These are phyloP conservation scores for Pristionchus entomophagus DNA, from an alignment of 2,888 invertebrate genomes.

Conservation along the genomic window DNA sequence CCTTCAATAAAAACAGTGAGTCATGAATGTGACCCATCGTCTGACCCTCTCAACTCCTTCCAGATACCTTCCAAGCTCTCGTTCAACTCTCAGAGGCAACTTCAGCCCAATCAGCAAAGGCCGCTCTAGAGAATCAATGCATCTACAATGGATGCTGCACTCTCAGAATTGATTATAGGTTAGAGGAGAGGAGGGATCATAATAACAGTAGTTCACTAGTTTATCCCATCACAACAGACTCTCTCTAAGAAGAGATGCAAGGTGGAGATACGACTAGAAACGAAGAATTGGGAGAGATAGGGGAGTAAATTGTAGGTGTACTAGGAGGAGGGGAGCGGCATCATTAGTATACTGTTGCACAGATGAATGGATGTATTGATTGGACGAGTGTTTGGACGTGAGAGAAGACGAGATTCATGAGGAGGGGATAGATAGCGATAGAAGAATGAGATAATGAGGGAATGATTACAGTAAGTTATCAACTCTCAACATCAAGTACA, in stretches of 20 bases:
- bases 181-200: neutral
- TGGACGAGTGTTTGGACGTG: too few relatives aligned
- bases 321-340: neutral
- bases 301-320: conserved; percentile 22
- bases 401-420: neutral
- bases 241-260: neutral
- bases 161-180: conserved; percentile 84
- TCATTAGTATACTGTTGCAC: neutral
- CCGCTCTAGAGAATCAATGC: conserved; percentile 92
- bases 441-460: neutral
- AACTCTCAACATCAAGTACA: conserved; percentile 98
- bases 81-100: conserved; percentile 98
- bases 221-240: too few relatives aligned
- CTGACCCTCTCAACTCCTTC: conserved; percentile 54
- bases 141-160: conserved; percentile 98
- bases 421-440: neutral
- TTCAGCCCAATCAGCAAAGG: conserved; percentile 96
- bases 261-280: neutral
- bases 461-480: conserved; percentile 92
- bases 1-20: conserved; percentile 99
- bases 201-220: too few relatives aligned
- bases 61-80: conserved; percentile 97
- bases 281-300: neutral
- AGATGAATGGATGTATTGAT: too few relatives aligned
- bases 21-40: conserved; percentile 51